These are phyloP conservation scores for Vireo altiloquus DNA, from an alignment of 2,113 vertebrate species.

Conservation along the genomic window DNA sequence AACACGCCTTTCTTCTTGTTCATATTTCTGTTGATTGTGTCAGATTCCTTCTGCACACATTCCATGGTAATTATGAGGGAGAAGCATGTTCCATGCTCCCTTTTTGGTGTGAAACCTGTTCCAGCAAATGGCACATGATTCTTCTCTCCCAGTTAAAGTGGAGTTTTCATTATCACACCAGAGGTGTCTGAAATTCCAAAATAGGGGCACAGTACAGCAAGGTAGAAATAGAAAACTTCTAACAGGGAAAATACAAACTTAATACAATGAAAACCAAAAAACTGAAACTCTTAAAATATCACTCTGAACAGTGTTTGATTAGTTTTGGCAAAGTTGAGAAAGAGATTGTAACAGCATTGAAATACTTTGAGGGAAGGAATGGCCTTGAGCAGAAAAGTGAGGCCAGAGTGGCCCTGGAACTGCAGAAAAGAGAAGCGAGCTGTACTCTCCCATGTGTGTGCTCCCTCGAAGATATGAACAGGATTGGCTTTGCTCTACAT, in stretches of 20 bases:
- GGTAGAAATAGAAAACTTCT: neutral
- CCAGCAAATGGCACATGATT: slow-evolving; percentile 29
- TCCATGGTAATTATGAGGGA: slow-evolving; percentile 25
- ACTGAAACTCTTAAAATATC: neutral
- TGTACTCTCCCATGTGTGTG: neutral
- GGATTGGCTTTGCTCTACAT: neutral
- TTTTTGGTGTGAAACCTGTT: slow-evolving; percentile 46
- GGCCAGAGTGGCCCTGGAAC: neutral
- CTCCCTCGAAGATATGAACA: neutral
- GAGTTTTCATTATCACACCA: slow-evolving; percentile 22
- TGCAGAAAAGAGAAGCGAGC: neutral
- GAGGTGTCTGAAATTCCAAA: slow-evolving; percentile 7
- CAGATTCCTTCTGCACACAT: slow-evolving; percentile 24
- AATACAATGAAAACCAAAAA: neutral
- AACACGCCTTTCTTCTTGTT: slow-evolving; percentile 15
- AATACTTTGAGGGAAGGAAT: neutral
- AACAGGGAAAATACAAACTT: neutral
- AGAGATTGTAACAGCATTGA: neutral
- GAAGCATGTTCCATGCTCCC: neutral
- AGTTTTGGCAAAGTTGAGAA: neutral
- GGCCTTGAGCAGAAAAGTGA: neutral
- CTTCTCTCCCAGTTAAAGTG: neutral
- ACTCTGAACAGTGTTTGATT: neutral
- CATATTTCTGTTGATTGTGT: slow-evolving; percentile 11
- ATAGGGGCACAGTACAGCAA: neutral